These are phyloP conservation scores for Hycleus phaleratus DNA, from an alignment of 1,140 invertebrate species.

Conservation along the genomic window DNA sequence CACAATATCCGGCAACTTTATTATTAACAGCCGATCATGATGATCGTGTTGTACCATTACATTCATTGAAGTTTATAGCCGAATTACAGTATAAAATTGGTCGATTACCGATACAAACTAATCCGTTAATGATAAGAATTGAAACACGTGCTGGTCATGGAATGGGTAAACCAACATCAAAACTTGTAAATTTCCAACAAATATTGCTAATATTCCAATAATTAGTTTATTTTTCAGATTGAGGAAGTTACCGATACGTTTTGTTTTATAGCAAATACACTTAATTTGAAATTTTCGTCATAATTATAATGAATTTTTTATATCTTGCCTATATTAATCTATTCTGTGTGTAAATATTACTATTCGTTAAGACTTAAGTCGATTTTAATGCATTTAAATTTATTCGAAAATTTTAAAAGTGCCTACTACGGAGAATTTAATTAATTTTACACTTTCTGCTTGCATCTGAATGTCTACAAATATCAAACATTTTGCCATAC, in stretches of 20 bases:
- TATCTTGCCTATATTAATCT: background rate
- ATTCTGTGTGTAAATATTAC: too few relatives aligned
- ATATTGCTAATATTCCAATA: slow-evolving; percentile 9
- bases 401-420: too few relatives aligned
- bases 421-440: too few relatives aligned
- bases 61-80: slow-evolving; percentile 93
- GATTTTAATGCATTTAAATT: too few relatives aligned
- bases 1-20: slow-evolving; percentile 84
- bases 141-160: slow-evolving; percentile 97
- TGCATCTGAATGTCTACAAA: too few relatives aligned
- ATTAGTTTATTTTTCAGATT: slow-evolving; percentile 57
- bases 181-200: slow-evolving; percentile 57
- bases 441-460: too few relatives aligned
- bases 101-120: slow-evolving; percentile 59
- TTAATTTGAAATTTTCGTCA: slow-evolving; percentile 57
- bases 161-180: slow-evolving; percentile 88
- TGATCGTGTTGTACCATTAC: slow-evolving; percentile 92
- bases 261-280: slow-evolving; percentile 73
- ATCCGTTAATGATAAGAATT: slow-evolving; percentile 81
- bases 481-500: too few relatives aligned
- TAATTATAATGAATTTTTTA: background rate
- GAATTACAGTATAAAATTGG: slow-evolving; percentile 75
- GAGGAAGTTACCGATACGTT: slow-evolving; percentile 83
- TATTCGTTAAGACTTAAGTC: too few relatives aligned
- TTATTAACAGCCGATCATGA: slow-evolving; percentile 96